Conservation (phyloP, 2,113 vertebrate genomes). For the Rhodinocichla rosea region DNA sequence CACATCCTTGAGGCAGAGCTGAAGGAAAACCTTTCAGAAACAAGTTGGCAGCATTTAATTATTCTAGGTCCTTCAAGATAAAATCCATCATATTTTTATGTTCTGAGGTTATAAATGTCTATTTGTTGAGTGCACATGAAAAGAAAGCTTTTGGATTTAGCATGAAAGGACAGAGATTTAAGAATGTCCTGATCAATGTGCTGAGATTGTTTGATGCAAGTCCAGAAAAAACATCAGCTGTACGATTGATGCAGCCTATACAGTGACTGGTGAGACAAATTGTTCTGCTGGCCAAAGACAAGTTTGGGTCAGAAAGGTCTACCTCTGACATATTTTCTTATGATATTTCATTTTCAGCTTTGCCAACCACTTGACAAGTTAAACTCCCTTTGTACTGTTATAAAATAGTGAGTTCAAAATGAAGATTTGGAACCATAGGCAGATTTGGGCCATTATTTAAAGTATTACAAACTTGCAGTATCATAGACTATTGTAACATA, state of each 20-base stretch:
- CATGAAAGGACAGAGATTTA: conserved; percentile 70
- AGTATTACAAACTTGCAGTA: conserved; percentile 42
- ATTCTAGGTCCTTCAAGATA: conserved; percentile 71
- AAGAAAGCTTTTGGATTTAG: conserved; percentile 64
- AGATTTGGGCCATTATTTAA: conserved; percentile 53
- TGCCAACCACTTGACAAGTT: conserved; percentile 66
- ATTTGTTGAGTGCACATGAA: conserved; percentile 59
- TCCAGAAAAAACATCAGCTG: conserved; percentile 69
- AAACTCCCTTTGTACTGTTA: conserved; percentile 60
- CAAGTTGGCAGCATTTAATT: conserved; percentile 65
- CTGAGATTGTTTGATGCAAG: conserved; percentile 68
- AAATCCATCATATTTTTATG: conserved; percentile 61
- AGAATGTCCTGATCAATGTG: conserved; percentile 65
- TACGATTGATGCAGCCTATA: conserved; percentile 62
- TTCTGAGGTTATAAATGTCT: conserved; percentile 68
- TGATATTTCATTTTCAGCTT: conserved; percentile 70
- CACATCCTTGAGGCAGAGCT: conserved; percentile 66
- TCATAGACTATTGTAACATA: conserved; percentile 24
- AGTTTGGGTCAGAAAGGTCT: conserved; percentile 70
- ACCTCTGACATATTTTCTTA: conserved; percentile 68
- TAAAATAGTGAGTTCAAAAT: conserved; percentile 66
- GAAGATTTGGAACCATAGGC: conserved; percentile 30
- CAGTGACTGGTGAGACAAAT: conserved; percentile 72
- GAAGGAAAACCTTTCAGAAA: conserved; percentile 69
- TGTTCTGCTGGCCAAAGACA: conserved; percentile 54